Conservation (phyloP, 2,797 vertebrate genomes). For the Chaetodon trifasciatus region DNA sequence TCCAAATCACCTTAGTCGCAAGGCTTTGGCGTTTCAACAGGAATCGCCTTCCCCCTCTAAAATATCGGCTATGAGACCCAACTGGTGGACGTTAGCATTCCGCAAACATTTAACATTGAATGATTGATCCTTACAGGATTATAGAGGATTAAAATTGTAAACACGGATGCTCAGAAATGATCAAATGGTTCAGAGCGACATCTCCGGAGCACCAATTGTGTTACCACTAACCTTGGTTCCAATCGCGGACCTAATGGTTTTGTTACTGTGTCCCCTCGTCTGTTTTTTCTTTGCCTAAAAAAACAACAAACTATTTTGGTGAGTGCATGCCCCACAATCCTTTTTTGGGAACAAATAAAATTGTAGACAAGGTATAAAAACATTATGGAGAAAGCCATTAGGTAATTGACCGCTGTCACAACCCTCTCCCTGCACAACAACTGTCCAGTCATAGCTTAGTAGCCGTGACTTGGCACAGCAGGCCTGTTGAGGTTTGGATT, state of each 20-base stretch:
- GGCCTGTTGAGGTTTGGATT: constrained; percentile 2
- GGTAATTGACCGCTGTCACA: constrained; percentile 50
- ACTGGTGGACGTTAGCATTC: constrained; percentile 17
- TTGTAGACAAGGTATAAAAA: constrained; percentile 31
- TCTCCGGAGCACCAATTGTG: constrained; percentile 20
- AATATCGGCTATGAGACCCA: constrained; percentile 6
- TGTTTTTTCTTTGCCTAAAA: constrained; percentile 34
- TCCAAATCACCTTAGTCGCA: constrained; percentile 22
- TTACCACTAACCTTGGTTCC: constrained; percentile 48
- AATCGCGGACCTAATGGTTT: constrained; percentile 23
- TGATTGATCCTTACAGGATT: constrained; percentile 28
- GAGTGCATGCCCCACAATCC: constrained; percentile 30
- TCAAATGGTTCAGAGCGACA: constrained; percentile 36
- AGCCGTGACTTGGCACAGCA: constrained; percentile 17
- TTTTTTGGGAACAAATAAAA: constrained; percentile 46
- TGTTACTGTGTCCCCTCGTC: constrained; percentile 35
- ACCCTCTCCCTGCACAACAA: constrained; percentile 18
- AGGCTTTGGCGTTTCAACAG: constrained; percentile 29
- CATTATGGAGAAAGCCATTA: constrained; percentile 60
- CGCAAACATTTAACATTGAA: constrained; percentile 33
- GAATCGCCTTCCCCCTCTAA: constrained; percentile 22
- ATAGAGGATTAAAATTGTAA: constrained; percentile 39
- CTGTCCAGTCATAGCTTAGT: constrained; percentile 9
- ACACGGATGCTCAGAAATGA: constrained; percentile 16
- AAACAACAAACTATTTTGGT: constrained; percentile 10